Evolutionary conservation across 2,888 invertebrate genomes (phyloP).

Genomic region (Therioaphis trifolii): DNA sequence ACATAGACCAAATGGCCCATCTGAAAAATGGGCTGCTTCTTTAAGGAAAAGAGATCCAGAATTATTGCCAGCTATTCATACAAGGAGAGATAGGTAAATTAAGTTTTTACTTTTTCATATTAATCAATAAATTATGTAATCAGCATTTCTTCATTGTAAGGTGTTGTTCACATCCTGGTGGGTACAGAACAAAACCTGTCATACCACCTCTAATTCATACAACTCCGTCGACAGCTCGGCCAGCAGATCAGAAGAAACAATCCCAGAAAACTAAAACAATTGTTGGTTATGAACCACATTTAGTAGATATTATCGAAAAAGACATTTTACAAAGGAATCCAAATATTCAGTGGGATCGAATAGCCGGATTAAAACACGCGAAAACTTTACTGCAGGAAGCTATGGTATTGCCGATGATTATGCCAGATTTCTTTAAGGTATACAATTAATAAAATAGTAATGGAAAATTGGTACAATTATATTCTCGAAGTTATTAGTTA

Average conservation of each 20-base stretch:
- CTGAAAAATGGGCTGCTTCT: constrained; percentile 78
- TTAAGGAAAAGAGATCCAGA: constrained; percentile 76
- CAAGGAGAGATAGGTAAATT: constrained; percentile 68
- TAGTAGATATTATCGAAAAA: constrained; percentile 85
- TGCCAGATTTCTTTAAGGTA: constrained; percentile 89
- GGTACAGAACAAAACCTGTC: constrained; percentile 56
- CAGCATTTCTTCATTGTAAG: constrained; percentile 42
- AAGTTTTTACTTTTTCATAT: not conserved
- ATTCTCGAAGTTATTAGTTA: too few relatives aligned
- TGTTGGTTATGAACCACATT: constrained; percentile 72
- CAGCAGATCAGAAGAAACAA: constrained; percentile 45
- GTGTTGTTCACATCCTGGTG: constrained; percentile 64
- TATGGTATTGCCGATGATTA: constrained; percentile 85
- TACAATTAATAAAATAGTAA: constrained; percentile 21
- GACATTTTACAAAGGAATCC: constrained; percentile 87
- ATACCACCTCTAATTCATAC: constrained; percentile 39
- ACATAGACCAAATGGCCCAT: constrained; percentile 45
- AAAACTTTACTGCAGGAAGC: constrained; percentile 86
- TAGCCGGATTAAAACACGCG: constrained; percentile 80
- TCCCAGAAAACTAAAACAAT: constrained; percentile 39
- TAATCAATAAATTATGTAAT: not conserved
- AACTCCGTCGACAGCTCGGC: constrained; percentile 45
- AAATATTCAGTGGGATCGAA: constrained; percentile 83
- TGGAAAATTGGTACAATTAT: too few relatives aligned
- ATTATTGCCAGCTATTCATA: constrained; percentile 75